These are phyloP conservation scores for Apis cerana DNA, from an alignment of 1,140 invertebrate genomes.

Conservation along the genomic window DNA sequence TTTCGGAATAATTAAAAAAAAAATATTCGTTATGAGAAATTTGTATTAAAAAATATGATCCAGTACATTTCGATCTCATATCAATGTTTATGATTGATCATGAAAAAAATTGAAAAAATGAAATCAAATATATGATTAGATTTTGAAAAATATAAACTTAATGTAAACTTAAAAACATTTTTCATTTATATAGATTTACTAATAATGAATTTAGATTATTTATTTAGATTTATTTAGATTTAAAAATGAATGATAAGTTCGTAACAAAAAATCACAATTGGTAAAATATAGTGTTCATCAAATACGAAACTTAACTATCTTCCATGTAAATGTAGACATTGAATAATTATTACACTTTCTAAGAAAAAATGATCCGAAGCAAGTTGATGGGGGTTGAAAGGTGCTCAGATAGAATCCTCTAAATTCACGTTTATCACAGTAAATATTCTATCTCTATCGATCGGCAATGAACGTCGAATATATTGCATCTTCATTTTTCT, in stretches of 20 bases:
- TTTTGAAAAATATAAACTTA: neutral
- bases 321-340: neutral
- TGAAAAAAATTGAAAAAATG: neutral
- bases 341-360: neutral
- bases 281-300: neutral
- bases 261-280: no score
- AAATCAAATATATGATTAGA: neutral
- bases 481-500: neutral
- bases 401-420: neutral
- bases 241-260: neutral
- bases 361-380: neutral
- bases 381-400: constrained; percentile 13
- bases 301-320: neutral
- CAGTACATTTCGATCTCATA: neutral
- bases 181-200: no score
- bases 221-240: no score
- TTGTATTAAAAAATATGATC: neutral
- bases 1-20: neutral
- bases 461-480: neutral
- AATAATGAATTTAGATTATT: no score
- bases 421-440: neutral
- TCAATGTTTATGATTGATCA: neutral
- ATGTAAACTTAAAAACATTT: neutral
- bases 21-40: neutral
- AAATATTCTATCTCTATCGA: constrained; percentile 6